Conservation (phyloP, 2,113 vertebrate species). For the Sphaerodactylus townsendi region DNA sequence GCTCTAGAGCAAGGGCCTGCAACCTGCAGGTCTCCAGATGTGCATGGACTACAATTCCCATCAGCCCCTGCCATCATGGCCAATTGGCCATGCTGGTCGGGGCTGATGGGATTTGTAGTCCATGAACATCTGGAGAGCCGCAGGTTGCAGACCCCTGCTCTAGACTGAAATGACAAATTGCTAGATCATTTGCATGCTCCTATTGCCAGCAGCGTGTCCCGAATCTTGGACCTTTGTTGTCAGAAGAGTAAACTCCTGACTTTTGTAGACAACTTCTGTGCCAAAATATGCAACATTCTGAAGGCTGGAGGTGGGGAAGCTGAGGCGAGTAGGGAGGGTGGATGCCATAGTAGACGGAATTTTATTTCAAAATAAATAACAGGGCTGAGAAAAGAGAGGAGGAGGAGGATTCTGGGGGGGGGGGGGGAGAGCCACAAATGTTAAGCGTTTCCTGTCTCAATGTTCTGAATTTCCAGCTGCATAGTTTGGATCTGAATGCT, state of each 20-base stretch:
- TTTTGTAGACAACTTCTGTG: not conserved
- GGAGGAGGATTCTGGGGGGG: not conserved
- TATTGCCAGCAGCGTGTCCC: not conserved
- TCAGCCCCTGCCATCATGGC: too few species aligned
- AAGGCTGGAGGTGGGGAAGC: not conserved
- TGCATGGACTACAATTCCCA: too few species aligned
- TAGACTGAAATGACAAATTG: not conserved
- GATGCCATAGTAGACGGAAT: not conserved
- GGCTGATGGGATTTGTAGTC: too few species aligned
- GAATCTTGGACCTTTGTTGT: not conserved
- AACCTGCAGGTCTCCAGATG: too few species aligned
- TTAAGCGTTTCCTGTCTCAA: not conserved
- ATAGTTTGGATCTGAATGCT: not conserved
- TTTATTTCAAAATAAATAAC: conserved; percentile 9
- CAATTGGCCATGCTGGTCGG: too few species aligned
- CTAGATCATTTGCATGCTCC: not conserved
- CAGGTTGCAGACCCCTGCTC: too few species aligned
- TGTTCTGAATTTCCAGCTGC: conserved; percentile 19
- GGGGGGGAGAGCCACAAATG: not conserved
- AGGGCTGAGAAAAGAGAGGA: not conserved
- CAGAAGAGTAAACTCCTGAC: not conserved
- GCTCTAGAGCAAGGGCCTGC: too few species aligned
- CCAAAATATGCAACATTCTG: not conserved
- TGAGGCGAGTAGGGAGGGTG: not conserved
- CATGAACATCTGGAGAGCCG: too few species aligned